Evolutionary conservation across 2,113 vertebrate species (phyloP), one percentile per base, ranked within the genome.

Genomic region (Oxyura jamaicensis): DNA sequence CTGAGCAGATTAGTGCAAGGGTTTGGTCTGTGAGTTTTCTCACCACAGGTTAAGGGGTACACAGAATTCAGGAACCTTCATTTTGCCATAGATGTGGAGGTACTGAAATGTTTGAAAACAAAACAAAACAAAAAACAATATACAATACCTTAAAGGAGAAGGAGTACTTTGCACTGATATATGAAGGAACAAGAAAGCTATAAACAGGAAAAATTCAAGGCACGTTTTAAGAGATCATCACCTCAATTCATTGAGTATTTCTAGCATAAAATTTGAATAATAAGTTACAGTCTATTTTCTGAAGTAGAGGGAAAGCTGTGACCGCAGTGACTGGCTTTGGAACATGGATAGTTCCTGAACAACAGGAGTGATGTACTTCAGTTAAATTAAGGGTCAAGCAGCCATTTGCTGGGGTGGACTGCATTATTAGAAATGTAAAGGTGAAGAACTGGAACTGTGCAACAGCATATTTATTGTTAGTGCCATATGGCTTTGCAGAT

Each of bases 301-400:
- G 83, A 50, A 63, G 78, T 18, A 18, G 46, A 29, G 78, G 33
- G 44, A 31, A 69, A 36, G 74, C 48, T 15, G 25, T 18, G 68
- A 41, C 56, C 0, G 3, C 0, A 3, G 62, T 21, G 79, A 13
- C 62, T 59, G 31, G 26, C 41, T 83, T 35, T 23, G 42, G 36
- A 36, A 22, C 3, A 17, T 33, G 5, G 33, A 8, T 8, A n/a
- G 50, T 48, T 35, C 63, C 63, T 69, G 13, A n/a, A 26, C 69
- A 21, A 7, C 2, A 0, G 31, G 14, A 1, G 0, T 0, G 3
- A 11, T 4, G 36, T 28, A 17, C 31, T 20, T 52, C 67, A 7
- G 11, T 44, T 18, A 56, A 35, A 36, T 17, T 6, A 56, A 73
- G 78, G 68, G n/a, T 41, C 62, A 53, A 58, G 72, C 35, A 36